phyloP scores from a whole-genome alignment of 2,888 invertebrate genomes.

The Dolichopus griseipennis region DNA sequence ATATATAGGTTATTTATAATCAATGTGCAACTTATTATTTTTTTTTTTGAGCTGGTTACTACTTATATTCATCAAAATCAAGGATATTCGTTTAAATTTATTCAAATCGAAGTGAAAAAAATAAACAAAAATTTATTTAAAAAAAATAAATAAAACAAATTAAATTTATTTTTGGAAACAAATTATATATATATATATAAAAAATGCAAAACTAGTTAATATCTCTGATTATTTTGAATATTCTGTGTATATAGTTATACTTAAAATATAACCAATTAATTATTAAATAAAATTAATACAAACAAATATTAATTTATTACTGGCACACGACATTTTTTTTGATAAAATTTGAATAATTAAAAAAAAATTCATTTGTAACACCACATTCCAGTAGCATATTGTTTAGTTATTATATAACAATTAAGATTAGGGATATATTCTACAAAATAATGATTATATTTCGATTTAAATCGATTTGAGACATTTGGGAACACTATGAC shows the following conservation, averaged over 20 bases:
- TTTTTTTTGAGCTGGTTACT: not conserved
- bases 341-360: no score
- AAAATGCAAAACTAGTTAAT: not conserved
- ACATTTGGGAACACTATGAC: no score
- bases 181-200: not conserved
- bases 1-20: not conserved
- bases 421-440: no score
- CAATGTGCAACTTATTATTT: conserved; percentile 1
- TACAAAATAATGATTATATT: no score
- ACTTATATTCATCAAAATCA: not conserved
- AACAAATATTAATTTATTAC: not conserved
- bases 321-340: not conserved
- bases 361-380: no score
- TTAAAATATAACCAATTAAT: not conserved
- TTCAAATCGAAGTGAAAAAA: no score
- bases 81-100: not conserved
- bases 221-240: not conserved
- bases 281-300: not conserved
- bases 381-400: no score
- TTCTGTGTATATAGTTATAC: not conserved
- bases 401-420: no score
- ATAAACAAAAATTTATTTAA: no score
- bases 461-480: no score
- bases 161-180: no score
- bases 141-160: no score